Percentiles rank a stretch among this genome's conserved stretches.
phyloP scores from a whole-genome alignment of 1,140 invertebrate species.

The Hermetia illucens region DNA sequence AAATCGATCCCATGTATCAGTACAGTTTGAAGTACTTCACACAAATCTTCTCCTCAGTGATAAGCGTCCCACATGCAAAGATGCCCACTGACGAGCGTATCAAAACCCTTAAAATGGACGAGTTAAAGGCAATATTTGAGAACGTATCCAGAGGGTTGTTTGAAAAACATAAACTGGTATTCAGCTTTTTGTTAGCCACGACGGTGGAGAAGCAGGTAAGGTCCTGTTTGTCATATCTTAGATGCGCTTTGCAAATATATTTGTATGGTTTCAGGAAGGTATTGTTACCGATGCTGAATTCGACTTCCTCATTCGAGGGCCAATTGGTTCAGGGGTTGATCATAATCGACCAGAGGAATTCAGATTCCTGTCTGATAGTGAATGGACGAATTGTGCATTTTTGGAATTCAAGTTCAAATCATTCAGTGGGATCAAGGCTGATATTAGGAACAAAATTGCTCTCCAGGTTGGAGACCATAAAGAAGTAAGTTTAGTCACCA shows the following conservation, averaged over 20 bases:
- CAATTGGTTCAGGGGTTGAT: slow-evolving; percentile 34
- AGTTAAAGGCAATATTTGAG: slow-evolving; percentile 67
- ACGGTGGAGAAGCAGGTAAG: slow-evolving; percentile 50
- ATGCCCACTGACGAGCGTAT: slow-evolving; percentile 45
- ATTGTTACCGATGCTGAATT: slow-evolving; percentile 43
- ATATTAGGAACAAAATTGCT: slow-evolving; percentile 38
- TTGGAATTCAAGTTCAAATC: slow-evolving; percentile 37
- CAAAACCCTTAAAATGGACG: slow-evolving; percentile 51
- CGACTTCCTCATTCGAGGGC: slow-evolving; percentile 60
- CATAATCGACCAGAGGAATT: not conserved
- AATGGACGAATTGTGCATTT: slow-evolving; percentile 46
- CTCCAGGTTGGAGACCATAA: slow-evolving; percentile 43
- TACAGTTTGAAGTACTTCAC: slow-evolving; percentile 82
- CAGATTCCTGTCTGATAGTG: slow-evolving; percentile 35
- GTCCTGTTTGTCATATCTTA: too few species aligned
- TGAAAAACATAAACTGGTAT: slow-evolving; percentile 82
- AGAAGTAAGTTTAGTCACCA: slow-evolving; percentile 8
- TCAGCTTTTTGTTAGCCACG: slow-evolving; percentile 67
- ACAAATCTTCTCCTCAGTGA: slow-evolving; percentile 61
- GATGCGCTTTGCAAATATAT: too few species aligned
- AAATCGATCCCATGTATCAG: slow-evolving; percentile 93
- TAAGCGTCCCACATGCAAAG: slow-evolving; percentile 41
- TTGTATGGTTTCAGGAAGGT: slow-evolving; percentile 23
- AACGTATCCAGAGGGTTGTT: slow-evolving; percentile 81
- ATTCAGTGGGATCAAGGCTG: slow-evolving; percentile 36